Evolutionary conservation across 2,797 vertebrate species (phyloP), one percentile per base, ranked within the genome.

Genomic region (Kryptolebias ocellatus): DNA sequence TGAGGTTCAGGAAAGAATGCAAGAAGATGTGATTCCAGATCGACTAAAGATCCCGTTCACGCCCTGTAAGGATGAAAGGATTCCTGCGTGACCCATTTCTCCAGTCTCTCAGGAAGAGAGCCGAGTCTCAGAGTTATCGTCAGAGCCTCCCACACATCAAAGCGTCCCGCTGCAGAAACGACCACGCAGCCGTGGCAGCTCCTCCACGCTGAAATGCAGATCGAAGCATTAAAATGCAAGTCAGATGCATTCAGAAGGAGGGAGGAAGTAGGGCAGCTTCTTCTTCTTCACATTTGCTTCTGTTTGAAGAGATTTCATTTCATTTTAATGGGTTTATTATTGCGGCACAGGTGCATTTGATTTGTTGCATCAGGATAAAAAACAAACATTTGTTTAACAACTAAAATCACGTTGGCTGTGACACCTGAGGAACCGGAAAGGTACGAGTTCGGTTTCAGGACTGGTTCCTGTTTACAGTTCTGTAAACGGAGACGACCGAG

Each of bases 221-320:
- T 81, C 0, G 68, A 54, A 37, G 80, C 67, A 81, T 90, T 88
- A 60, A 74, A 60, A 90, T 88, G 86, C 90, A 87, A 83, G 72
- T 78, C 87, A 81, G 83, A 77, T 17, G 74, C 76, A 72, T 72
- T 72, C 65, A 80, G 73, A 68, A 69, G 52, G 24, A 24, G 20
- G 52, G 24, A 54, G 55, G 53, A 65, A 84, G 81, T 82, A 76
- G 86, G 78, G 54, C 80, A 81, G 63, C 42, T 17, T 24, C 47
- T 56, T 61, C 45, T 52, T 29, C 50, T 14, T 57, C 53, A 51
- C 9, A 9, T 24, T 50, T n/a, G 12, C 9, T 14, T 46, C 45
- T 17, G 45, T 37, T 37, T 37, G 10, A 10, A 5, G 34, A 37
- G 34, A 37, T 37, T 44, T 44, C 1, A 44, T 7, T n/a, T 47